Base-by-base conservation (phyloP, 2,888 invertebrate species). In the Coenonympha arcania region DNA sequence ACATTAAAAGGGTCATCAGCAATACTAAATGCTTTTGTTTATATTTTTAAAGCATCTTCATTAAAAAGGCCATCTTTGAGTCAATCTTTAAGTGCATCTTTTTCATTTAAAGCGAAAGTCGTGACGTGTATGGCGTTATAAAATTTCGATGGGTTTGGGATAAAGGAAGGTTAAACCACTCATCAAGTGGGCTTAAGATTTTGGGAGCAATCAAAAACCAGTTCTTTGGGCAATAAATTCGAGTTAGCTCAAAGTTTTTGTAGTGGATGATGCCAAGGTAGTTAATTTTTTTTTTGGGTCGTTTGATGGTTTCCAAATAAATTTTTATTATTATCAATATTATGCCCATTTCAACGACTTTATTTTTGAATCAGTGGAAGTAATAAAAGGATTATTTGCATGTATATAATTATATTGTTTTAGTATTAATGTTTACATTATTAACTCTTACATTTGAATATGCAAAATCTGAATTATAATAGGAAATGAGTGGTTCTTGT, bases 141-240 rank as follows among this genome's bases (percentile, higher is more conserved):
- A 53, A 56, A 40, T 50, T 49, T 52, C 45, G 48, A 50, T 46
- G 48, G 11, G 28, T 39, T 42, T 40, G 40, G 53, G 53, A 51
- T 56, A 49, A 52, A 46, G 47, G 34, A 48, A 34, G 50, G 43
- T 40, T 50, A 50, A 43, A 55, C 46, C 52, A 47, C 52, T 48
- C 48, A 49, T 46, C 50, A 52, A 57, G 61, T 51, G 49, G 60
- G 59, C 64, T 68, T 66, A 65, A 54, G 44, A 46, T 62, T 64
- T 66, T 60, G 53, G 57, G 63, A 58, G 60, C 66, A 66, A 68
- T 66, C 67, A 62, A 56, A 61, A 71, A 70, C 73, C 63, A 55
- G 71, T 69, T 65, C 57, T 55, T 56, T 1, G 51, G 49, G 61
- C 50, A 55, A 58, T 61, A 62, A 61, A 62, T 55, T 56, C 49